Conservation (phyloP, 2,888 invertebrate species). For the Stenurella melanura region DNA sequence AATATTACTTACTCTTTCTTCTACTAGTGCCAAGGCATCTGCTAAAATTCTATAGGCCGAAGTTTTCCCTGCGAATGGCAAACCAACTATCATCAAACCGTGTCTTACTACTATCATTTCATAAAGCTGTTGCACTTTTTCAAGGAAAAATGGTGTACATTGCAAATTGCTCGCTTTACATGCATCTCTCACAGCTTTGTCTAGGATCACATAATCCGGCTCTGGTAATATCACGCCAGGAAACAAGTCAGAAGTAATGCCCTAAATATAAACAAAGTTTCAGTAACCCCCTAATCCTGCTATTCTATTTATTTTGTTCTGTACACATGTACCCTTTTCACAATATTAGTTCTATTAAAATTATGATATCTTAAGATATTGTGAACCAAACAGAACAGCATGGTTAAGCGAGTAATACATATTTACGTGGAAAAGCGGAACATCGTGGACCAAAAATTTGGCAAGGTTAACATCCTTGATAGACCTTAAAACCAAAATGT, state of each 20-base stretch:
- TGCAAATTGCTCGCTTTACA: conserved; percentile 87
- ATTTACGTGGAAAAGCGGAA: conserved; percentile 87
- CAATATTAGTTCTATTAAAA: no score
- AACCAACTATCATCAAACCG: conserved; percentile 95
- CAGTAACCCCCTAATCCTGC: neutral
- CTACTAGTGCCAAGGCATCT: conserved; percentile 84
- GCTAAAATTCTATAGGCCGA: conserved; percentile 90
- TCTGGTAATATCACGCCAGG: conserved; percentile 87
- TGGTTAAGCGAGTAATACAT: neutral
- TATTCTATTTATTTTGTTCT: no score
- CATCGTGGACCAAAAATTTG: conserved; percentile 91
- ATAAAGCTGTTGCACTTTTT: conserved; percentile 92
- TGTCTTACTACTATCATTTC: conserved; percentile 97
- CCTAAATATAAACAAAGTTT: conserved; percentile 74
- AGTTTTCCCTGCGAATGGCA: conserved; percentile 95
- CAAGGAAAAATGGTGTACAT: conserved; percentile 88
- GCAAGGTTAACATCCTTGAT: conserved; percentile 96
- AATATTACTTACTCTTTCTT: conserved; percentile 78
- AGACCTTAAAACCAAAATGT: conserved; percentile 89
- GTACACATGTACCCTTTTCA: no score
- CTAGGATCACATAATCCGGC: conserved; percentile 86
- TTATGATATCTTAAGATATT: no score
- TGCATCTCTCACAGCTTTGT: conserved; percentile 79
- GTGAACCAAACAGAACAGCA: no score
- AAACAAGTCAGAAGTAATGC: conserved; percentile 95